Evolutionary conservation across 2,888 invertebrate genomes (phyloP), one percentile per base, ranked within the genome.

Genomic region (Aphelenchoides bicaudatus): DNA sequence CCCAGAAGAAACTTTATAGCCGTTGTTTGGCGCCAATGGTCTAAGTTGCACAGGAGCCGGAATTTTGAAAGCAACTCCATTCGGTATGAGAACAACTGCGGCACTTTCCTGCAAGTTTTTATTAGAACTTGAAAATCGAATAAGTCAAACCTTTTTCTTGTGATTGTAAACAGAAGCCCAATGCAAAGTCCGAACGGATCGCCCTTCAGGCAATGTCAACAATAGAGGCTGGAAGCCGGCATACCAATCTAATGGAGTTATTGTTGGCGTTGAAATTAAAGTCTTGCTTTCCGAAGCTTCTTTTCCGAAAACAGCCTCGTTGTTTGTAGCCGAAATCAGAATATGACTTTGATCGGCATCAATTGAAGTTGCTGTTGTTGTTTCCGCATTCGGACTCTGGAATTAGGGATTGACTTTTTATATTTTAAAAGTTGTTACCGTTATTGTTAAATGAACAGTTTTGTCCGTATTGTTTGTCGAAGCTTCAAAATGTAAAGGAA

Each of bases 81-180:
- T 77, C 8, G 77, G 76, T 19, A 65, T 58, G 8, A 75, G 62
- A 13, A 76, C 66, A 5, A 71, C 65, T 1, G 74, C 72, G 10
- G 74, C 60, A 6, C 68, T 62, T 34, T 64, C 62, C 71, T 75
- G 46, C 46, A 63, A 16, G 31, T 49, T 27, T 1, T 16, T 19
- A 23, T 52, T 39, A 0, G 3, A 46, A 19, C n/a, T n/a, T 6
- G 21, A 1, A 6, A 57, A 47, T 2, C 19, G 19, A 21, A 43
- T 52, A 25, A 13, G 10, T 4, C 23, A 23, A 46, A 76, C 76
- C 52, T 74, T 63, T 52, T 65, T 58, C 21, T 65, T 70, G 61
- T 78, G 78, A 37, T 79, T 75, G 49, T 69, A 61, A 5, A 78
- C 51, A 0, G 77, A 70, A 5, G 79, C 58, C 78, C 78, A 78